A percentile compares a stretch with the other conserved stretches of the same genome.
phyloP scores from a whole-genome alignment of 2,113 vertebrate species.

The Anolis carolinensis region DNA sequence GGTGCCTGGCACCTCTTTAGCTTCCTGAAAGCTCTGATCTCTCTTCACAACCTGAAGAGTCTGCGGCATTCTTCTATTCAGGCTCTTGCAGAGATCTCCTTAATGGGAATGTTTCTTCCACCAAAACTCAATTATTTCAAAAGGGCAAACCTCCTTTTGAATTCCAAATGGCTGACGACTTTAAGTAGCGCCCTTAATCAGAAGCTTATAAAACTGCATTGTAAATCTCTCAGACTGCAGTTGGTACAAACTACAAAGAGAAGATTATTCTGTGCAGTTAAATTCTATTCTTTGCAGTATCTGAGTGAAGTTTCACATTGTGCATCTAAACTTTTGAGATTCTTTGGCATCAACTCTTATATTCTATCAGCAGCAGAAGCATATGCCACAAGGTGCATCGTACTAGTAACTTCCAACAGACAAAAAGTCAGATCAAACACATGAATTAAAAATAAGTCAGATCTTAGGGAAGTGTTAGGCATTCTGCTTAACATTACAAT shows the following conservation, averaged over 20 bases:
- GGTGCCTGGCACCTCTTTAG: background rate
- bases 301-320: background rate
- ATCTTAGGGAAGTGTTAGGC: background rate
- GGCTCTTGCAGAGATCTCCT: background rate
- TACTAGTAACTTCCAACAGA: background rate
- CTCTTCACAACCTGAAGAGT: background rate
- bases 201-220: background rate
- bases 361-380: background rate
- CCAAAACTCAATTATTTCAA: background rate
- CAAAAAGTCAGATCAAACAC: background rate
- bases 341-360: background rate
- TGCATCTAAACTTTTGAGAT: no score
- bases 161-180: background rate
- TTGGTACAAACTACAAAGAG: background rate
- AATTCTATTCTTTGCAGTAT: background rate
- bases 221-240: background rate
- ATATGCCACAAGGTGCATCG: background rate
- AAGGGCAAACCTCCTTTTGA: background rate
- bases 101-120: background rate
- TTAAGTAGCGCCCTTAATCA: background rate
- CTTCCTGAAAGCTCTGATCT: background rate
- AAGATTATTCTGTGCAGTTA: background rate
- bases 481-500: background rate
- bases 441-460: background rate
- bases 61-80: background rate